Evolutionary conservation across 2,797 vertebrate species (phyloP).

Genomic region (Centropyge bicolor): DNA sequence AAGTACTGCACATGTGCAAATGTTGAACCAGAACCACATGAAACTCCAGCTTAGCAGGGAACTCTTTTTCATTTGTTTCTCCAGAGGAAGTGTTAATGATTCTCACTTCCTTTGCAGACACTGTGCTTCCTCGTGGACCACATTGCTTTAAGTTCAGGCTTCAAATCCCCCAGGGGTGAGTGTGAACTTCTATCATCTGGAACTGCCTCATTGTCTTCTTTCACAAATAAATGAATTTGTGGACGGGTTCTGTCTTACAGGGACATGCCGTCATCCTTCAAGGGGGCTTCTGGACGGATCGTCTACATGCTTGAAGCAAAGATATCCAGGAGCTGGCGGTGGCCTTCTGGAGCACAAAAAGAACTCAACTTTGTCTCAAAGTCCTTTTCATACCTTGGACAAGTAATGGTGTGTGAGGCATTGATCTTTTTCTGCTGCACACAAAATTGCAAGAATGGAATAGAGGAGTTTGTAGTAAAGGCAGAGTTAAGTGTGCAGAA

Average conservation of each 20-base stretch:
- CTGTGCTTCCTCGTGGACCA: slow-evolving; percentile 84
- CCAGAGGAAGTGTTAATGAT: not conserved
- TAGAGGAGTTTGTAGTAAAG: too few species aligned
- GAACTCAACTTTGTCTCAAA: slow-evolving; percentile 90
- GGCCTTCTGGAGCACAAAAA: slow-evolving; percentile 83
- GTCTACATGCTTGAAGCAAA: slow-evolving; percentile 91
- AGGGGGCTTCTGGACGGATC: slow-evolving; percentile 89
- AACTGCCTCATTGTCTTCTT: not conserved
- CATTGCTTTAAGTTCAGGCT: slow-evolving; percentile 92
- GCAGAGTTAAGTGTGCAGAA: not conserved
- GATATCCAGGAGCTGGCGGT: slow-evolving; percentile 90
- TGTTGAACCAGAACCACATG: not conserved
- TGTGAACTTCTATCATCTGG: slow-evolving; percentile 29
- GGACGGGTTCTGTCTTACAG: slow-evolving; percentile 75
- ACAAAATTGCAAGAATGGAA: not conserved
- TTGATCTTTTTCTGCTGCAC: not conserved
- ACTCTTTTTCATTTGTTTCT: too few species aligned
- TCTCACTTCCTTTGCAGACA: slow-evolving; percentile 58
- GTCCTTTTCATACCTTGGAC: slow-evolving; percentile 81
- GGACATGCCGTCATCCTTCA: slow-evolving; percentile 93
- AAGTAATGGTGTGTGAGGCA: slow-evolving; percentile 82
- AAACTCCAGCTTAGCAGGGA: not conserved
- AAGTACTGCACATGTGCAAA: not conserved
- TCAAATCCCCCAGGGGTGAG: slow-evolving; percentile 92
- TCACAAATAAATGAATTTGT: not conserved